phyloP scores from a whole-genome alignment of 1,140 invertebrate genomes.

The Aphelenchoides fujianensis region DNA sequence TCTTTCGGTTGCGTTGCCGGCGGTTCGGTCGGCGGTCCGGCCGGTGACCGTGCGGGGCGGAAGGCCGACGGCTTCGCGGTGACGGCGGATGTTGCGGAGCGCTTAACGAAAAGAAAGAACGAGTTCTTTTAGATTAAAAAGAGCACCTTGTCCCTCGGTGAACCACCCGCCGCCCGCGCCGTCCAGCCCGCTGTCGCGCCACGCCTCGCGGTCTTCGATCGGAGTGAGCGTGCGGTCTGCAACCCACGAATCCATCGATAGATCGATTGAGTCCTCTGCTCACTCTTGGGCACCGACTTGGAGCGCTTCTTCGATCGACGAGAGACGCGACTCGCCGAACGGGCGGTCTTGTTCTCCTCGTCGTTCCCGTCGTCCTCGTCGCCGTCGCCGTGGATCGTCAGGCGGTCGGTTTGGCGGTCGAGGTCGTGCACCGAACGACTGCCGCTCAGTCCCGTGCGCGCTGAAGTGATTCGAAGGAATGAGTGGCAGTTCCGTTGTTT shows the following conservation, averaged over 20 bases:
- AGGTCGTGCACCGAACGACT: slow-evolving; percentile 19
- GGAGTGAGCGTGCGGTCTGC: not conserved
- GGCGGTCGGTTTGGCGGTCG: slow-evolving; percentile 7
- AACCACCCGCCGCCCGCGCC: slow-evolving; percentile 24
- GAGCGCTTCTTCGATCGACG: not conserved
- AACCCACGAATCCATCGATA: no score
- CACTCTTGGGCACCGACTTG: not conserved
- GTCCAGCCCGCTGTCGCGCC: slow-evolving; percentile 18
- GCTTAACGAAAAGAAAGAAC: no score
- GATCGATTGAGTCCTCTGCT: no score
- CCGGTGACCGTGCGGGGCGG: not conserved
- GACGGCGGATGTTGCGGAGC: slow-evolving; percentile 22
- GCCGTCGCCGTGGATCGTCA: slow-evolving; percentile 16
- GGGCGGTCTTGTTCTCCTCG: slow-evolving; percentile 3
- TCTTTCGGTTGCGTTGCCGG: not conserved
- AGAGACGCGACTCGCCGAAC: not conserved
- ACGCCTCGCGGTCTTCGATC: not conserved
- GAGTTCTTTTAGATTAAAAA: no score
- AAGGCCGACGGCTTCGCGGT: slow-evolving; percentile 12
- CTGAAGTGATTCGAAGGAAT: not conserved
- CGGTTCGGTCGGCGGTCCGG: not conserved
- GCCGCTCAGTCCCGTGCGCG: not conserved
- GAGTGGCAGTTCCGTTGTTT: not conserved
- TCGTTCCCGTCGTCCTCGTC: slow-evolving; percentile 2
- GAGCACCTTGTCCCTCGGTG: slow-evolving; percentile 25